phyloP scores from a whole-genome alignment of 2,888 invertebrate species.

The Nymphalis c-album region DNA sequence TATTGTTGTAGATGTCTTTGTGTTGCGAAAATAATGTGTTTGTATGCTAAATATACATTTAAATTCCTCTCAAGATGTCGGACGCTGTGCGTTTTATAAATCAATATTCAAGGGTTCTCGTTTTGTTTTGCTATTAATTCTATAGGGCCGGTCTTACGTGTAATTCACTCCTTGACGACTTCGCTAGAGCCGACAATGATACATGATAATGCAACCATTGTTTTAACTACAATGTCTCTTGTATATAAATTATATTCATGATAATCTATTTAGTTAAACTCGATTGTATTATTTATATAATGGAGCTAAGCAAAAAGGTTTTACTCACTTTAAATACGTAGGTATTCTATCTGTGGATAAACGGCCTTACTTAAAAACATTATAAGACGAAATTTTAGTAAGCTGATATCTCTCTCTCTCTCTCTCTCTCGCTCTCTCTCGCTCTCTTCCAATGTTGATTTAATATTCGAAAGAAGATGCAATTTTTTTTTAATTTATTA shows the following conservation, averaged over 20 bases:
- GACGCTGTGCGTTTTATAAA: constrained; percentile 47
- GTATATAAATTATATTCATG: constrained; percentile 23
- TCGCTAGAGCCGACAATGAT: constrained; percentile 35
- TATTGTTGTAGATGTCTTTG: constrained; percentile 51
- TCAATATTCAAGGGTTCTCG: constrained; percentile 62
- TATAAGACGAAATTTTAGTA: too few species aligned
- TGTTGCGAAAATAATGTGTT: constrained; percentile 65
- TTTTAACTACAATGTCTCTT: constrained; percentile 20
- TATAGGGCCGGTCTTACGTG: constrained; percentile 35
- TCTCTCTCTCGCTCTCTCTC: too few species aligned
- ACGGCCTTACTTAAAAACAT: background rate
- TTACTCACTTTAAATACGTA: too few species aligned
- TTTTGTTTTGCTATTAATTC: constrained; percentile 32
- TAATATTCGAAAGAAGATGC: too few species aligned
- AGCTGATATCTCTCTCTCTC: too few species aligned
- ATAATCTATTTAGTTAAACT: background rate
- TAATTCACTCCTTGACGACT: constrained; percentile 38
- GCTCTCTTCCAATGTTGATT: too few species aligned
- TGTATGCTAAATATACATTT: constrained; percentile 73
- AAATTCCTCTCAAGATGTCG: constrained; percentile 54
- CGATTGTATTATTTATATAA: constrained; percentile 6
- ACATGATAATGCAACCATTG: constrained; percentile 33
- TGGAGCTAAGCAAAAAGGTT: background rate
- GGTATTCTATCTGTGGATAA: too few species aligned
- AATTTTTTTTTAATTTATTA: too few species aligned